Evolutionary conservation across 2,888 invertebrate species (phyloP).

Genomic region (Bhutanitis thaidina): DNA sequence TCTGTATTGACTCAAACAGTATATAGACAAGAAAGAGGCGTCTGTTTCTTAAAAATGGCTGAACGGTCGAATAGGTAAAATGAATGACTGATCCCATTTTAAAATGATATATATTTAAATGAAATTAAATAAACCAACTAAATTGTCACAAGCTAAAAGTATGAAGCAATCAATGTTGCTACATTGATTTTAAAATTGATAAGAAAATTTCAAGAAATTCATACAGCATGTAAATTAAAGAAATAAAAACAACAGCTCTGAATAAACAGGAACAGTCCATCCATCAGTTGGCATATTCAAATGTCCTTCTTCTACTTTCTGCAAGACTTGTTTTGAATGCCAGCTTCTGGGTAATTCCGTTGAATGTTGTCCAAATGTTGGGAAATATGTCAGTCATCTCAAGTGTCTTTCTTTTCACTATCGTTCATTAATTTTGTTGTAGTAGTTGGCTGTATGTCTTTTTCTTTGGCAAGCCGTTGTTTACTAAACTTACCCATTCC

Average conservation of each 20-base stretch:
- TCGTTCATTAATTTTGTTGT: slow-evolving; percentile 55
- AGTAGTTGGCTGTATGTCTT: slow-evolving; percentile 50
- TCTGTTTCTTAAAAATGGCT: too few relatives aligned
- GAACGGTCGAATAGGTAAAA: not conserved
- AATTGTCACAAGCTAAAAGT: slow-evolving; percentile 67
- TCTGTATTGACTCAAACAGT: too few relatives aligned
- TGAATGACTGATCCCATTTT: slow-evolving; percentile 36
- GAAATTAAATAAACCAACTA: slow-evolving; percentile 71
- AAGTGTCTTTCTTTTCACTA: slow-evolving; percentile 76
- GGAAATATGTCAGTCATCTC: slow-evolving; percentile 48
- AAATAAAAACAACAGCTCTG: slow-evolving; percentile 56
- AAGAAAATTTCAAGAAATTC: slow-evolving; percentile 50
- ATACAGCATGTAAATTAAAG: slow-evolving; percentile 57
- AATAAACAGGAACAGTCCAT: slow-evolving; percentile 56
- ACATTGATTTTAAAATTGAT: slow-evolving; percentile 45
- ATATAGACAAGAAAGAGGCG: too few relatives aligned
- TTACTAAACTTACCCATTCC: slow-evolving; percentile 91
- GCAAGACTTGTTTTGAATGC: slow-evolving; percentile 60
- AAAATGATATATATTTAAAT: slow-evolving; percentile 72
- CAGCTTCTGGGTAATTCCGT: slow-evolving; percentile 71
- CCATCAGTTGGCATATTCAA: slow-evolving; percentile 65
- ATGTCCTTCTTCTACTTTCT: slow-evolving; percentile 56
- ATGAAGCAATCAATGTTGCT: slow-evolving; percentile 55
- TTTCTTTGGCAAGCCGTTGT: slow-evolving; percentile 78
- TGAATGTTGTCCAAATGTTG: slow-evolving; percentile 73